Conservation (phyloP, 2,797 vertebrate species). For the Helarctos malayanus region DNA sequence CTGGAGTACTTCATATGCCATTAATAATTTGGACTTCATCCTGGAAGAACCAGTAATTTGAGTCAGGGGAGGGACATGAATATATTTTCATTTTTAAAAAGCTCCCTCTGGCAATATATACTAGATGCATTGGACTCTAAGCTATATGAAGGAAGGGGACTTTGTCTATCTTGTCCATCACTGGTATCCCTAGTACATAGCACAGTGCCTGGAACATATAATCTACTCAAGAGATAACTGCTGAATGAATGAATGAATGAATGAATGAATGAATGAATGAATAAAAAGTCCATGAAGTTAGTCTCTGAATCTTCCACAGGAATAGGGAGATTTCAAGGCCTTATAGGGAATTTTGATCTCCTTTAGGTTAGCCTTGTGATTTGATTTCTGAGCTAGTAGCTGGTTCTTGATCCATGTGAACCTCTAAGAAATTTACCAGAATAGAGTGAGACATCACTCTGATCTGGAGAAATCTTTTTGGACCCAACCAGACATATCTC, state of each 20-base stretch:
- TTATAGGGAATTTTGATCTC: background rate
- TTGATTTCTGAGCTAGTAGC: background rate
- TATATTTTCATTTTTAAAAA: slow-evolving; percentile 35
- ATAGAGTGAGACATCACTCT: background rate
- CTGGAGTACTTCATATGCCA: background rate
- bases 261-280: background rate
- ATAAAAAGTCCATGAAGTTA: background rate
- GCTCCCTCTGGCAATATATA: background rate
- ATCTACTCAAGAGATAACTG: background rate
- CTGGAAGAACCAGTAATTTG: background rate
- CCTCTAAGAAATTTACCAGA: background rate
- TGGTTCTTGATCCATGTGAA: background rate
- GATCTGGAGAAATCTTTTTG: slow-evolving; percentile 36
- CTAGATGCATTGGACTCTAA: background rate
- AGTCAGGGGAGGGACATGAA: slow-evolving; percentile 16
- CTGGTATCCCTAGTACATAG: background rate
- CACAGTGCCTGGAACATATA: background rate
- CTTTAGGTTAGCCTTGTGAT: background rate
- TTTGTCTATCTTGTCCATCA: background rate
- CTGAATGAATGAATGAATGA: background rate
- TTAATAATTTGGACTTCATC: background rate
- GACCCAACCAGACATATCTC: background rate
- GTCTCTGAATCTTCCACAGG: background rate
- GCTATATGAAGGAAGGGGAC: background rate
- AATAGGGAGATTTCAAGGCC: background rate